These are phyloP conservation scores for Papilio protenor DNA, from an alignment of 2,888 invertebrate genomes.

Conservation along the genomic window DNA sequence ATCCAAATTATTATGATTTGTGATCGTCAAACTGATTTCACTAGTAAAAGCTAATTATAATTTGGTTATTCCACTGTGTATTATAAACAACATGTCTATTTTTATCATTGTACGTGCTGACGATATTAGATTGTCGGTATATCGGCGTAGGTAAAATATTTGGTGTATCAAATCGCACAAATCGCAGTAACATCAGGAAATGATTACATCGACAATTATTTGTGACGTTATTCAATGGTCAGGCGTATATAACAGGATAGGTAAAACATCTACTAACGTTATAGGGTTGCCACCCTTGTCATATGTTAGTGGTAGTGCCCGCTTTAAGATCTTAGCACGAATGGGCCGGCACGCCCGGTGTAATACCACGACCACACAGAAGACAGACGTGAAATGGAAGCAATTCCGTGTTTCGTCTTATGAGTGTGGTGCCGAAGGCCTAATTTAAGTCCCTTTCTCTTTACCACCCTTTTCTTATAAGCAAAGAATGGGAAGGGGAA, in stretches of 20 bases:
- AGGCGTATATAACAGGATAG: neutral
- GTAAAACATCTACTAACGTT: neutral
- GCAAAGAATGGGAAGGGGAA: too few species aligned
- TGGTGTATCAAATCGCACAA: neutral
- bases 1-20: neutral
- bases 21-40: neutral
- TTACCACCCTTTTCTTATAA: too few species aligned
- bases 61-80: slow-evolving; percentile 3
- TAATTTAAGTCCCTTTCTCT: too few species aligned
- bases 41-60: neutral
- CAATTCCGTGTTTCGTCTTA: too few species aligned
- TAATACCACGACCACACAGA: too few species aligned
- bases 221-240: neutral
- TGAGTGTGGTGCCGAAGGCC: too few species aligned
- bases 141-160: neutral
- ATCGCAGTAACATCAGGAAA: slow-evolving; percentile 9
- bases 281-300: neutral
- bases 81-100: neutral
- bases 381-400: too few species aligned
- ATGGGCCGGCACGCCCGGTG: too few species aligned
- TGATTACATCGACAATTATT: slow-evolving; percentile 8
- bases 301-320: too few species aligned
- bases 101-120: neutral
- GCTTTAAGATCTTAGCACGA: too few species aligned
- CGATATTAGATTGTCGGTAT: neutral